Conservation (phyloP, 2,113 vertebrate genomes). For the Micromys minutus region DNA sequence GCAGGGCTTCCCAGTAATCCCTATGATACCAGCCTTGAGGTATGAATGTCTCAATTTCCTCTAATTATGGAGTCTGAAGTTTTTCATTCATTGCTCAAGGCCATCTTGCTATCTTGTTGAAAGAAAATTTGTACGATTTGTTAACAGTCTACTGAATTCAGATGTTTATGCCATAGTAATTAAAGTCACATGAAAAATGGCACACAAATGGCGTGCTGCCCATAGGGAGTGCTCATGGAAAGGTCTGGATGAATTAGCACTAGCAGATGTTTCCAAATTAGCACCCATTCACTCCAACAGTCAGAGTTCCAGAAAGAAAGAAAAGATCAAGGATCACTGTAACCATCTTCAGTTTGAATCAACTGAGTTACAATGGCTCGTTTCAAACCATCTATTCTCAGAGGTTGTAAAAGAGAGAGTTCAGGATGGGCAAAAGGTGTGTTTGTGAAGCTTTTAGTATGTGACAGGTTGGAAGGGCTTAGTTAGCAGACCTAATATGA, state of each 20-base stretch:
- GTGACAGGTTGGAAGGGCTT: background rate
- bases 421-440: background rate
- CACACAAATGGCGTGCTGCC: conserved; percentile 22
- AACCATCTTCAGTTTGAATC: background rate
- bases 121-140: conserved; percentile 72
- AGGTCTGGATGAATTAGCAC: background rate
- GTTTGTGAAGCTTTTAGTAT: conserved; percentile 12
- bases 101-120: conserved; percentile 70
- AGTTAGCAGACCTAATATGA: background rate
- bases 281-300: conserved; percentile 13
- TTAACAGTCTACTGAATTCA: conserved; percentile 75
- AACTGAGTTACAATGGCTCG: background rate
- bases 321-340: background rate
- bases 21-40: conserved; percentile 34
- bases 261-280: conserved; percentile 65
- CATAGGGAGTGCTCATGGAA: conserved; percentile 37
- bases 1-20: conserved; percentile 7
- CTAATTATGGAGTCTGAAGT: conserved; percentile 47
- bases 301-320: background rate
- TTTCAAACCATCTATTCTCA: conserved; percentile 34
- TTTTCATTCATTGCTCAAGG: conserved; percentile 59
- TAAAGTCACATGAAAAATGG: conserved; percentile 56
- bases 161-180: conserved; percentile 54
- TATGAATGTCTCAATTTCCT: conserved; percentile 29
- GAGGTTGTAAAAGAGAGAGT: background rate